Conservation (phyloP, 2,113 vertebrate species). For the crab-eating macaque (Macaca fascicularis) region T2T-MFA8v1.1 NC_088392.1:81826501-81827000, state of each 20-base stretch:
- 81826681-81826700: background rate
- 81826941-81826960: background rate
- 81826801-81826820: background rate
- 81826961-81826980: background rate
- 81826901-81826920: background rate
- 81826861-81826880: background rate
- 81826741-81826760: background rate
- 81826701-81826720: background rate
- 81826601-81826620: background rate
- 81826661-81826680: background rate
- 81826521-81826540: background rate
- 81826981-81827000: slow-evolving; percentile 15
- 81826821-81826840: background rate
- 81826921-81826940: background rate
- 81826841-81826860: background rate
- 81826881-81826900: background rate
- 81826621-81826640: background rate
- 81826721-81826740: background rate
- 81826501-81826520: background rate
- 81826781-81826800: background rate
- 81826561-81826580: background rate
- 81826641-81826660: too few species aligned
- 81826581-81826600: background rate
- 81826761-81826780: background rate
- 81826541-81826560: background rate